phyloP scores from a whole-genome alignment of 2,888 invertebrate species.

The Drosophila paranaensis region DNA sequence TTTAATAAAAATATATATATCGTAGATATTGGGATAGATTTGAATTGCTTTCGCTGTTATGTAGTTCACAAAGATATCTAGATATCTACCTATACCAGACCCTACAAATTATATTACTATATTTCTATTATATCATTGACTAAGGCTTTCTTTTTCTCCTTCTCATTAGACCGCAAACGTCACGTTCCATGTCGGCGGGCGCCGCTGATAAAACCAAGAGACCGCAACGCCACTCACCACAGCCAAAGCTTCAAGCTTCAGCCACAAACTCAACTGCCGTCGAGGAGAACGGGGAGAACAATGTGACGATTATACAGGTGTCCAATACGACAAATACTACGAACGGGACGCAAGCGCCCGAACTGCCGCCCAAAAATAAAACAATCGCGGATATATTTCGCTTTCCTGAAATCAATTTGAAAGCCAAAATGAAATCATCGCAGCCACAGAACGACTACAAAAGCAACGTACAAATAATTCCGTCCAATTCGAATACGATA shows the following conservation, averaged over 20 bases:
- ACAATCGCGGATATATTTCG: slow-evolving; percentile 81
- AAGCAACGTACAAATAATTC: slow-evolving; percentile 85
- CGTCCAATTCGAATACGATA: slow-evolving; percentile 84
- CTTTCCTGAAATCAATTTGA: slow-evolving; percentile 76
- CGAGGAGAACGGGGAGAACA: slow-evolving; percentile 79
- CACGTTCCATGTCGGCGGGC: slow-evolving; percentile 82
- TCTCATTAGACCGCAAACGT: slow-evolving; percentile 79
- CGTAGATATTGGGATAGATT: background rate
- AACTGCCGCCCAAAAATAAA: slow-evolving; percentile 71
- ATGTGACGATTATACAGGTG: slow-evolving; percentile 88
- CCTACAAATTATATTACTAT: too few species aligned
- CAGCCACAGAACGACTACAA: slow-evolving; percentile 78
- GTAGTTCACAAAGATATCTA: background rate
- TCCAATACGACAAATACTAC: slow-evolving; percentile 83
- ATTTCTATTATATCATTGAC: background rate
- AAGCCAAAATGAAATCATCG: slow-evolving; percentile 45
- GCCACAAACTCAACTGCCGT: slow-evolving; percentile 35
- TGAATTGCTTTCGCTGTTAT: background rate
- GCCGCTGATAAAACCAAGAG: slow-evolving; percentile 77
- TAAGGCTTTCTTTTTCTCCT: background rate
- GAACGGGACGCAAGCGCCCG: slow-evolving; percentile 63
- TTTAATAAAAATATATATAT: background rate
- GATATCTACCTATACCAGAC: background rate
- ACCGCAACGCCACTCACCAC: slow-evolving; percentile 58
- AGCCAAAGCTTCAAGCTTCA: slow-evolving; percentile 30